Conservation (phyloP, 2,888 invertebrate species). For the Panorpa germanica region DNA sequence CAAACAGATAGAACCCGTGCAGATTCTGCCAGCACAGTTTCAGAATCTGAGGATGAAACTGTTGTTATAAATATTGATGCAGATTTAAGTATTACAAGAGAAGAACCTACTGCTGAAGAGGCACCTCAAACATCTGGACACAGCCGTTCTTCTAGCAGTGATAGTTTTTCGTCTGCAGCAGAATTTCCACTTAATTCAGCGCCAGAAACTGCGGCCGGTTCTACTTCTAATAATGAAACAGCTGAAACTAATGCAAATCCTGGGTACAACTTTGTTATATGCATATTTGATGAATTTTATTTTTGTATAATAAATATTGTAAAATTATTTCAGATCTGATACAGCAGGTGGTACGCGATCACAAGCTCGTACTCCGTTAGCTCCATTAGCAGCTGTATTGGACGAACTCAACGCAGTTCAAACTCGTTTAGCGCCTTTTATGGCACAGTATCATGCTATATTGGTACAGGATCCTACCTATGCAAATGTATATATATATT, state of each 20-base stretch:
- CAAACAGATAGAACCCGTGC: too few relatives aligned
- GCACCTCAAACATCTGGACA: too few relatives aligned
- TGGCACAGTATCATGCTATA: slow-evolving; percentile 39
- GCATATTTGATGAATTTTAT: too few relatives aligned
- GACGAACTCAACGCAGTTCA: slow-evolving; percentile 20
- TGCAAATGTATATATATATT: slow-evolving; percentile 20
- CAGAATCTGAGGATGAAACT: too few relatives aligned
- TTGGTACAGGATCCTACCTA: slow-evolving; percentile 38
- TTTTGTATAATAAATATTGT: too few relatives aligned
- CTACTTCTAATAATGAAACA: slow-evolving; percentile 14
- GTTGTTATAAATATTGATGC: too few relatives aligned
- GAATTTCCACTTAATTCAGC: slow-evolving; percentile 17
- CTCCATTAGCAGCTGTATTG: slow-evolving; percentile 20
- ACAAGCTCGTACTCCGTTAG: slow-evolving; percentile 9
- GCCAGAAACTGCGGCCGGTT: slow-evolving; percentile 16
- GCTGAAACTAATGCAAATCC: slow-evolving; percentile 13
- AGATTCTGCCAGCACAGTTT: too few relatives aligned
- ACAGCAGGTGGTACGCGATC: slow-evolving; percentile 13
- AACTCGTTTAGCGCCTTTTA: slow-evolving; percentile 39
- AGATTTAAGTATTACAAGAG: too few relatives aligned
- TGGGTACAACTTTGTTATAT: too few relatives aligned
- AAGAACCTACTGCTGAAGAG: slow-evolving; percentile 19
- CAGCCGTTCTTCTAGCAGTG: too few relatives aligned
- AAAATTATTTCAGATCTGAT: too few relatives aligned
- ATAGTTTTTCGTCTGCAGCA: slow-evolving; percentile 17